Evolutionary conservation across 2,888 invertebrate species (phyloP), one percentile per base, ranked within the genome.

Genomic region (Luperina testacea): DNA sequence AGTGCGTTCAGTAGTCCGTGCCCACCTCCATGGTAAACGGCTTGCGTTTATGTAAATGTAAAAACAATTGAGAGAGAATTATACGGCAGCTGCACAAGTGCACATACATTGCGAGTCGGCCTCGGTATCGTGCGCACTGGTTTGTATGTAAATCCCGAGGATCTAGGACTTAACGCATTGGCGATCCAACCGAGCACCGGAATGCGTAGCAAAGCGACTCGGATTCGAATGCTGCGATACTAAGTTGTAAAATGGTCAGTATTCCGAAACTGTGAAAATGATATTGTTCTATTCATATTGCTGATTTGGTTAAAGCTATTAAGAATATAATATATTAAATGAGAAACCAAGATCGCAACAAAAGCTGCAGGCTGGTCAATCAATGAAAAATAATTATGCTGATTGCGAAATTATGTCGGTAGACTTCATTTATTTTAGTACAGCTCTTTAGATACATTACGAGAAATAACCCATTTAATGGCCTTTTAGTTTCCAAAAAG

Each of bases 121-220:
- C 32, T 68, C 67, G 57, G 53, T 68, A 74, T 57, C 72, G 67
- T 67, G 84, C 67, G 81, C 67, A 84, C 69, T 80, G 83, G 77
- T 83, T 84, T 84, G 77, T 84, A 83, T 83, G 84, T 74, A 84
- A 83, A 83, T 83, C 83, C 77, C 48, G 27, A 74, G 81, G 71
- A 81, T 83, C 83, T 83, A 77, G 83, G 85, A 74, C 77, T 84
- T 84, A 84, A 84, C 85, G 73, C 73, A 81, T 84, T 81, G 84
- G 73, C 71, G 71, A 77, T 84, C 77, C 77, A 24, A 77, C 73
- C 71, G 77, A 69, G 57, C 48, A 48, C 20, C 48, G 59, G 80
- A 65, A 75, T 72, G 75, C 70, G 80, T 75, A 63, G 38, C 71
- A 38, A 67, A 72, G 61, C 59, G 71, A 70, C 72, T 61, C 51